Conservation (phyloP, 2,888 invertebrate species). For the Epinotia demarniana region DNA sequence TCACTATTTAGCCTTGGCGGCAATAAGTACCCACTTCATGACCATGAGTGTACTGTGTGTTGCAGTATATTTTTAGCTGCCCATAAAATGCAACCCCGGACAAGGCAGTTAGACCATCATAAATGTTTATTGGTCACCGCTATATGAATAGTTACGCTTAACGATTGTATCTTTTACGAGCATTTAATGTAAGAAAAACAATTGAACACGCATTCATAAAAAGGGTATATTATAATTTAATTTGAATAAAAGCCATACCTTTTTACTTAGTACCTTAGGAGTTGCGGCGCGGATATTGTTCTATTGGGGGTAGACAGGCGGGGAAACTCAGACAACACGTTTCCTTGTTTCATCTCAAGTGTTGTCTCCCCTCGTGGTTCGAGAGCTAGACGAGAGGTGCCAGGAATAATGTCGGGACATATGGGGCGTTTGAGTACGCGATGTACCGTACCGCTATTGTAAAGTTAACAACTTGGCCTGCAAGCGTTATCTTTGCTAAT, state of each 20-base stretch:
- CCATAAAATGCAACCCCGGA: slow-evolving; percentile 59
- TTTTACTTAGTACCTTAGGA: neutral
- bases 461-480: slow-evolving; percentile 57
- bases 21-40: slow-evolving; percentile 31
- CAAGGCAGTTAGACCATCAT: slow-evolving; percentile 59
- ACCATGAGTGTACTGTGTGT: slow-evolving; percentile 6
- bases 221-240: neutral
- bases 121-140: slow-evolving; percentile 63
- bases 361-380: slow-evolving; percentile 69
- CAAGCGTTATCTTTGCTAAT: slow-evolving; percentile 60
- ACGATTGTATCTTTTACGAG: slow-evolving; percentile 19
- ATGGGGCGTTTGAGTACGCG: slow-evolving; percentile 72
- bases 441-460: slow-evolving; percentile 69
- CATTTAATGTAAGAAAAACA: neutral
- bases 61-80: slow-evolving; percentile 44
- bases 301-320: slow-evolving; percentile 48
- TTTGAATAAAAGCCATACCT: neutral
- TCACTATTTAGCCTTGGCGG: neutral
- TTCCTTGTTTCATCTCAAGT: slow-evolving; percentile 74
- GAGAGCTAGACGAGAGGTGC: slow-evolving; percentile 67
- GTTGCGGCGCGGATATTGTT: slow-evolving; percentile 22
- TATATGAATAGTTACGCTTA: slow-evolving; percentile 51
- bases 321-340: slow-evolving; percentile 72
- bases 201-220: neutral
- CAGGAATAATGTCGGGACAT: slow-evolving; percentile 66